Conservation (phyloP, 2,797 vertebrate genomes). For the Heteromormyrus szaboi region DNA sequence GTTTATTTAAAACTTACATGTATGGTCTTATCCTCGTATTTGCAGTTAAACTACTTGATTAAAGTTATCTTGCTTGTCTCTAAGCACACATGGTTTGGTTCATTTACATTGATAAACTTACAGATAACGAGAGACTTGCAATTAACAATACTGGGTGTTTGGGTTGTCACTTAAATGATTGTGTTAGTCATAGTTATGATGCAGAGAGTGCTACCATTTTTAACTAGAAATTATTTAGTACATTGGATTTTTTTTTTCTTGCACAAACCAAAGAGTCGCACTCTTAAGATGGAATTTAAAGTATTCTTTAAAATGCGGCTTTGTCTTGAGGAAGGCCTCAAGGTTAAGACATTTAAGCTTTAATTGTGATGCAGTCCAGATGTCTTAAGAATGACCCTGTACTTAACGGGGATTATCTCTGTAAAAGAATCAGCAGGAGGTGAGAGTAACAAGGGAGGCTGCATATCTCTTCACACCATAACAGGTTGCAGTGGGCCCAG, state of each 20-base stretch:
- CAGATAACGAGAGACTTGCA: neutral
- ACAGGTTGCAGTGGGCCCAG: conserved; percentile 27
- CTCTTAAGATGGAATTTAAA: neutral
- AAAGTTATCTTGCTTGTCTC: neutral
- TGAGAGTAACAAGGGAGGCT: conserved; percentile 18
- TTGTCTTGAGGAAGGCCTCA: conserved; percentile 7
- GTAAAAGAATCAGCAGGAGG: conserved; percentile 29
- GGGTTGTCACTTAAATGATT: neutral
- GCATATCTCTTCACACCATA: conserved; percentile 32
- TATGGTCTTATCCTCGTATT: neutral
- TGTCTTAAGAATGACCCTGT: conserved; percentile 22
- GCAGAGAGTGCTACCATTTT: neutral
- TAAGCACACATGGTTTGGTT: neutral
- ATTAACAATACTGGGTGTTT: neutral
- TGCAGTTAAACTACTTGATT: neutral
- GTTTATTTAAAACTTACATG: conserved; percentile 21
- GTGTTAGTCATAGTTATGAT: neutral
- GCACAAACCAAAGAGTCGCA: neutral
- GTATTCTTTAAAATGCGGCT: conserved; percentile 3
- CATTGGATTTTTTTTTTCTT: neutral
- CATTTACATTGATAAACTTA: neutral
- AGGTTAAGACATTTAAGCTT: conserved; percentile 22
- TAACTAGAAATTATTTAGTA: neutral
- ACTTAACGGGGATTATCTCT: conserved; percentile 21
- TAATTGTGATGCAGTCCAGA: conserved; percentile 29